Percentiles rank a stretch among this genome's conserved stretches.
Conservation (phyloP, 2,888 invertebrate species). For the Thymelicus acteon region DNA sequence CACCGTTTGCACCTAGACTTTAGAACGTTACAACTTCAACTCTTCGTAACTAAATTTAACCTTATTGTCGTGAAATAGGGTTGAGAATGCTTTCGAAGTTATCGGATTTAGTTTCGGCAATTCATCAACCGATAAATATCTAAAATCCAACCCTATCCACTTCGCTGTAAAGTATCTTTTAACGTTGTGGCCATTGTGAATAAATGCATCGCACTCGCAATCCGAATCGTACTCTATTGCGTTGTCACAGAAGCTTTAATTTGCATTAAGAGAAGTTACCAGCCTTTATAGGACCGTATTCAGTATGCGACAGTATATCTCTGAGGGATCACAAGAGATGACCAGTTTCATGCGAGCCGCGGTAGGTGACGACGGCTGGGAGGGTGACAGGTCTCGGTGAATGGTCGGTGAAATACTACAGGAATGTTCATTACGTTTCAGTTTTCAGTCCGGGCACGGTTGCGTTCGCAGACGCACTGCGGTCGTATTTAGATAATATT, state of each 20-base stretch:
- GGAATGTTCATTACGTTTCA: slow-evolving; percentile 21
- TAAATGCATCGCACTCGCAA: slow-evolving; percentile 8
- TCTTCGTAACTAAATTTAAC: neutral
- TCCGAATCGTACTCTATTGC: slow-evolving; percentile 1
- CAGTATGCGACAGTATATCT: neutral
- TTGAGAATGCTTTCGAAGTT: neutral
- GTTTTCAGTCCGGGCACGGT: slow-evolving; percentile 24
- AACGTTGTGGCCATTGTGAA: neutral
- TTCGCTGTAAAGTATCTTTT: slow-evolving; percentile 3
- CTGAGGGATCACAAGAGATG: neutral
- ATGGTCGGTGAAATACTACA: slow-evolving; percentile 9
- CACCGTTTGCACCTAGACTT: slow-evolving; percentile 37
- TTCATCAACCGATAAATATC: neutral
- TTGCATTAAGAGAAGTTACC: slow-evolving; percentile 2
- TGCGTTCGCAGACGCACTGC: slow-evolving; percentile 35
- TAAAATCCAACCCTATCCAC: slow-evolving; percentile 16
- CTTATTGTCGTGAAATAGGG: neutral
- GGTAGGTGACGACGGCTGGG: neutral
- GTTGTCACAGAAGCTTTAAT: neutral
- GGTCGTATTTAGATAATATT: slow-evolving; percentile 3
- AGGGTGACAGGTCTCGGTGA: neutral
- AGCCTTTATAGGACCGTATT: slow-evolving; percentile 4
- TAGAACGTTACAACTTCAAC: slow-evolving; percentile 30
- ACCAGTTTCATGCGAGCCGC: neutral
- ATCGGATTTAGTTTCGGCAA: slow-evolving; percentile 10